phyloP scores from a whole-genome alignment of 2,888 invertebrate genomes.

The Harpalus rufipes region DNA sequence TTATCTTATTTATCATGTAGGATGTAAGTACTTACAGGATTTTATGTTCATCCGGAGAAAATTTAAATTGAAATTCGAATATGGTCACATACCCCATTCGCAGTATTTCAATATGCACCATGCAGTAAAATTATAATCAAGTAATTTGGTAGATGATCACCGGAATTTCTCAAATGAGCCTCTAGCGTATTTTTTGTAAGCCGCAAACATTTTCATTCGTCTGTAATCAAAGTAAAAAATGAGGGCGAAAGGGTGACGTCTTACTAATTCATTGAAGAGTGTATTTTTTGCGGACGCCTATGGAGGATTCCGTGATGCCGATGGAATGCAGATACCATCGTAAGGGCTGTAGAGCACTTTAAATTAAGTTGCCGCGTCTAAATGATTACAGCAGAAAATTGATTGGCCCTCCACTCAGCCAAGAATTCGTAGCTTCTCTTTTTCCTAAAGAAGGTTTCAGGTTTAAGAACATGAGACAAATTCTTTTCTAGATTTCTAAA shows the following conservation, averaged over 20 bases:
- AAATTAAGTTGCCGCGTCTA: constrained; percentile 38
- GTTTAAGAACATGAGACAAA: constrained; percentile 29
- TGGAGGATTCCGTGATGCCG: not conserved
- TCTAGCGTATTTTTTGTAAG: not conserved
- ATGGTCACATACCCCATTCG: too few relatives aligned
- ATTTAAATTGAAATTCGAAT: too few relatives aligned
- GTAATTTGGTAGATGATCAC: too few relatives aligned
- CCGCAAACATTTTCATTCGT: constrained; percentile 18
- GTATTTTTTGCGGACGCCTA: constrained; percentile 9
- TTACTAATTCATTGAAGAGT: constrained; percentile 29
- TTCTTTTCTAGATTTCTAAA: not conserved
- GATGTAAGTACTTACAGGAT: too few relatives aligned
- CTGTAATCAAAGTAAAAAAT: constrained; percentile 32
- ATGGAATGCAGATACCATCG: constrained; percentile 17
- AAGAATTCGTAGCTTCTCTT: constrained; percentile 21
- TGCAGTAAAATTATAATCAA: too few relatives aligned
- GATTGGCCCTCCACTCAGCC: constrained; percentile 38
- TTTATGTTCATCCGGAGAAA: too few relatives aligned
- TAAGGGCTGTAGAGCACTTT: constrained; percentile 38
- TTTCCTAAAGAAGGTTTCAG: not conserved
- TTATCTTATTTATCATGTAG: too few relatives aligned
- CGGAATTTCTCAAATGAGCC: too few relatives aligned
- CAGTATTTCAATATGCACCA: too few relatives aligned
- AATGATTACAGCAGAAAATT: constrained; percentile 46
- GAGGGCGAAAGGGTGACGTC: constrained; percentile 10